phyloP scores from a whole-genome alignment of 2,888 invertebrate species.

The Gibbula magus region DNA sequence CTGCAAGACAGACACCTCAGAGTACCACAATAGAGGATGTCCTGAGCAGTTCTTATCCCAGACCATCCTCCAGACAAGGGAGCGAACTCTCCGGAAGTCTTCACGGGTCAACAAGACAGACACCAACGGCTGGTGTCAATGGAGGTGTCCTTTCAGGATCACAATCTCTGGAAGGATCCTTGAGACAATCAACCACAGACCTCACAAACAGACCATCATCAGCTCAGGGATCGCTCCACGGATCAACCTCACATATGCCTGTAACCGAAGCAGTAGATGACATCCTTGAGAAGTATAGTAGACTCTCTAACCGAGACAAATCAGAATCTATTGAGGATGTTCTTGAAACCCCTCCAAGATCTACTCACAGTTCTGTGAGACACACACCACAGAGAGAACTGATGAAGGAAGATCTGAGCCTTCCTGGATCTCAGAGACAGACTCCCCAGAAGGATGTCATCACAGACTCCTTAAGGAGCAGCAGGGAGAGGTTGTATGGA shows the following conservation, averaged over 20 bases:
- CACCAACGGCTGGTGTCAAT: not conserved
- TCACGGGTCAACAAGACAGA: not conserved
- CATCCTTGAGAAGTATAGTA: not conserved
- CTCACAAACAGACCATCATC: constrained; percentile 1
- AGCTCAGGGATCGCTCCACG: not conserved
- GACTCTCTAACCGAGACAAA: not conserved
- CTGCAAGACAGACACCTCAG: constrained; percentile 42
- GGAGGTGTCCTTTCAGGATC: not conserved
- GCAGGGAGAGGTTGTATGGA: constrained; percentile 51
- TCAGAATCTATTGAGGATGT: constrained; percentile 28
- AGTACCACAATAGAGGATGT: constrained; percentile 17
- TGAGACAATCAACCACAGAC: not conserved
- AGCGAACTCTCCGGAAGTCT: constrained; percentile 26
- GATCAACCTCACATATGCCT: not conserved
- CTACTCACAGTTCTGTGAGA: constrained; percentile 24
- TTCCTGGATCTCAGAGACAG: constrained; percentile 22
- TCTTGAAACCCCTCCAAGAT: constrained; percentile 11
- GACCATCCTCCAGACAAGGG: constrained; percentile 18
- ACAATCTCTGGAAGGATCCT: not conserved
- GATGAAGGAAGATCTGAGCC: not conserved
- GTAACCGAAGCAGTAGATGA: constrained; percentile 12
- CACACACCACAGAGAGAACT: constrained; percentile 23
- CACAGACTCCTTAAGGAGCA: constrained; percentile 41
- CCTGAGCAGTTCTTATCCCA: not conserved
- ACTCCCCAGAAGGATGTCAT: constrained; percentile 40